Conservation (phyloP, 2,888 invertebrate genomes). For the Anorthoa munda region DNA sequence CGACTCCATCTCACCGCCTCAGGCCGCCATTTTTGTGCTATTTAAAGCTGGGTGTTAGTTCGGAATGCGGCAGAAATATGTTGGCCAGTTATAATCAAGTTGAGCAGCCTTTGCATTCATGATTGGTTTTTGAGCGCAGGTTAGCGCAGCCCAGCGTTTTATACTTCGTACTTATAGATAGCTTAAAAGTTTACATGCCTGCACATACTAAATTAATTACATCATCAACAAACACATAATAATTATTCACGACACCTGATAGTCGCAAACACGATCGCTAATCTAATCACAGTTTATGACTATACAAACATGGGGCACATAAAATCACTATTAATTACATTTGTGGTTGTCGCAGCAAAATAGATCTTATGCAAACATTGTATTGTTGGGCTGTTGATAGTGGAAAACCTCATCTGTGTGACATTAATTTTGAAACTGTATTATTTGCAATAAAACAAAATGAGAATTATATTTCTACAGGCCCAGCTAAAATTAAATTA, state of each 20-base stretch:
- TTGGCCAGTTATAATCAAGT: no score
- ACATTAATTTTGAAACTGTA: no score
- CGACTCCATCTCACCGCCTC: no score
- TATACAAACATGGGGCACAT: constrained; percentile 47
- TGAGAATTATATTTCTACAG: neutral
- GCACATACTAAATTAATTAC: constrained; percentile 39
- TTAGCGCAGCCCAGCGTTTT: no score
- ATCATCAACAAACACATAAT: constrained; percentile 46
- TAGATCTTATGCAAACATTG: constrained; percentile 11
- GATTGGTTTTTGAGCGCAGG: no score
- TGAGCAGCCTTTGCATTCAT: no score
- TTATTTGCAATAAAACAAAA: neutral
- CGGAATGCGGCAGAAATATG: no score
- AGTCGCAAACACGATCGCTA: constrained; percentile 46
- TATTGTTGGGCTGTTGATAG: neutral
- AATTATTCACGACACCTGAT: constrained; percentile 59
- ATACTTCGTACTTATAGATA: neutral
- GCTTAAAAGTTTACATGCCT: neutral
- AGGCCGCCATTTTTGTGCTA: no score
- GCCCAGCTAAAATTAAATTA: no score
- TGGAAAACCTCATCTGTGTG: neutral
- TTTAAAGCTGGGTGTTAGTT: no score
- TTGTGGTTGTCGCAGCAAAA: constrained; percentile 28
- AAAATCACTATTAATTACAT: constrained; percentile 61
- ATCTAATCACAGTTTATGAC: constrained; percentile 65